These are phyloP conservation scores for Cirrhinus molitorella DNA, from an alignment of 2,797 vertebrate genomes.

Conservation along the genomic window DNA sequence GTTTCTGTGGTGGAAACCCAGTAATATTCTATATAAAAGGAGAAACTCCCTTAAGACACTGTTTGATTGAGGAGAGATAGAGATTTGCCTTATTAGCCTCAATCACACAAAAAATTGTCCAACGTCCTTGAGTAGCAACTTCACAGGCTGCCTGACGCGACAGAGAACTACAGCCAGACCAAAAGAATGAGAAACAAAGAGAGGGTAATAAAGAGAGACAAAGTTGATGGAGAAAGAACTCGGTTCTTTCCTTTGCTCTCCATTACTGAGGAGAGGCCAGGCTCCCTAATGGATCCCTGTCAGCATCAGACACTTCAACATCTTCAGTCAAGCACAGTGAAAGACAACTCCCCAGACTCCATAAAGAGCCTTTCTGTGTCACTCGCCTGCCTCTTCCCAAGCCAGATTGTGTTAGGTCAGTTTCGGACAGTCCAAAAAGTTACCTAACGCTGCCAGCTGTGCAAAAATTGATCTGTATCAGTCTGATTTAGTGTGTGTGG, in stretches of 20 bases:
- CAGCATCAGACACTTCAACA: slow-evolving; percentile 61
- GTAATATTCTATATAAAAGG: slow-evolving; percentile 28
- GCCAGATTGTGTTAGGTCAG: slow-evolving; percentile 53
- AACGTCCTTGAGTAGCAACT: slow-evolving; percentile 42
- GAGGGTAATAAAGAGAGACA: slow-evolving; percentile 44
- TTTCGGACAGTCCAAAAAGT: slow-evolving; percentile 52
- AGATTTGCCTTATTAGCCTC: slow-evolving; percentile 29
- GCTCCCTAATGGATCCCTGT: slow-evolving; percentile 64
- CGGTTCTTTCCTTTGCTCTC: slow-evolving; percentile 47
- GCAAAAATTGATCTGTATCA: slow-evolving; percentile 8
- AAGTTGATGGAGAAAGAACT: slow-evolving; percentile 47
- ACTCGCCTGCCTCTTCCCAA: slow-evolving; percentile 46
- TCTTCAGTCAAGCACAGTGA: slow-evolving; percentile 63
- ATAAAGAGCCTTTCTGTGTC: slow-evolving; percentile 65
- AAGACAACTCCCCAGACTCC: slow-evolving; percentile 56
- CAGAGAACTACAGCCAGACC: slow-evolving; percentile 33
- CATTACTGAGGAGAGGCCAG: slow-evolving; percentile 52
- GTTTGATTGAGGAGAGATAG: background rate
- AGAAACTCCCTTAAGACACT: slow-evolving; percentile 7
- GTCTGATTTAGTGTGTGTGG: background rate
- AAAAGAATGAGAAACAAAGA: slow-evolving; percentile 16
- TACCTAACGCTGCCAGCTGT: slow-evolving; percentile 33
- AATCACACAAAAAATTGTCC: slow-evolving; percentile 32
- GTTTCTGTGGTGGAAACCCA: slow-evolving; percentile 26
- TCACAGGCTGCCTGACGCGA: slow-evolving; percentile 29